Conservation (phyloP, 2,797 vertebrate genomes). For the Oophaga sylvatica region DNA sequence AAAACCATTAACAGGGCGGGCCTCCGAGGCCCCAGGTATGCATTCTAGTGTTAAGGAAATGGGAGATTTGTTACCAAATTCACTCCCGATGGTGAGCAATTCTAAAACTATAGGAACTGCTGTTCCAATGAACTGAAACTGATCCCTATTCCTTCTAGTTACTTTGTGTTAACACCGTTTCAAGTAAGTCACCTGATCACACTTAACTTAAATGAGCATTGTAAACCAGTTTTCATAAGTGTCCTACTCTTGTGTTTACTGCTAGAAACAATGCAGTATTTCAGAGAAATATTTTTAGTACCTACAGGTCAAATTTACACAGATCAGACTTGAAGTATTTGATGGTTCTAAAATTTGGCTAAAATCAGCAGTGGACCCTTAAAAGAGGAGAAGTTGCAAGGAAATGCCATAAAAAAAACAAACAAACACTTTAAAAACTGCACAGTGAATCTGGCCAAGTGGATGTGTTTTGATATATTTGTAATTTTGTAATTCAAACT, state of each 20-base stretch:
- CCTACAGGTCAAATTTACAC: too few relatives aligned
- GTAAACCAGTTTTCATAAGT: neutral
- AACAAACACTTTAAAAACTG: neutral
- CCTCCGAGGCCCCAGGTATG: too few relatives aligned
- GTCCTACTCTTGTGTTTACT: neutral
- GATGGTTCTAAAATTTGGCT: neutral
- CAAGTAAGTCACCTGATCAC: neutral
- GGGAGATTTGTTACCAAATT: neutral
- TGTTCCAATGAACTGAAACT: neutral
- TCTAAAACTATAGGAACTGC: neutral
- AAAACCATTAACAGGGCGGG: too few relatives aligned
- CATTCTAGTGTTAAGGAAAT: neutral
- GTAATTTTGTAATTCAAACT: conserved; percentile 74
- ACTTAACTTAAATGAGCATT: neutral
- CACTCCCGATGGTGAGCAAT: neutral
- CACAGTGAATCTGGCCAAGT: neutral
- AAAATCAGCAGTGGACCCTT: neutral
- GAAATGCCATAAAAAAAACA: neutral
- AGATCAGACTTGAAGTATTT: neutral
- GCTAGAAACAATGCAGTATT: neutral
- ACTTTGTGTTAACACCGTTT: too few relatives aligned
- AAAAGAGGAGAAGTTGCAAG: neutral
- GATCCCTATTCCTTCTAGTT: neutral
- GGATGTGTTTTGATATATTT: conserved; percentile 65
- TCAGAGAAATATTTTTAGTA: conserved; percentile 21